Evolutionary conservation across 2,113 vertebrate genomes (phyloP).

Genomic region (Megaceryle torquata): DNA sequence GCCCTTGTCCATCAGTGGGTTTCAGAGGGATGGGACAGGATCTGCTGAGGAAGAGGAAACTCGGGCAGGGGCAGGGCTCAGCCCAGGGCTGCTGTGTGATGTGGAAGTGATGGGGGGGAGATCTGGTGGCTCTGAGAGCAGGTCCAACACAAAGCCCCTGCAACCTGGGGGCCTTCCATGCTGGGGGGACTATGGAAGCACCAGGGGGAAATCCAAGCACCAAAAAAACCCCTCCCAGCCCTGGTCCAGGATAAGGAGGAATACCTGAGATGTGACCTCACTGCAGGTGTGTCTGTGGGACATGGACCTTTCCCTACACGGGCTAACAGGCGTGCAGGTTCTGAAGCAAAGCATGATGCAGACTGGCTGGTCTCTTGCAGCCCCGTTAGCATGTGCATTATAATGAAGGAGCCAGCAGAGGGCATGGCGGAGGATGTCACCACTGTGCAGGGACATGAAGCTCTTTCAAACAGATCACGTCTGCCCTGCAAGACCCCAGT

Average conservation of each 20-base stretch:
- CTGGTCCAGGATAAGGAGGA: background rate
- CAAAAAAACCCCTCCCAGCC: background rate
- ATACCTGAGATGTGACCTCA: rapidly evolving
- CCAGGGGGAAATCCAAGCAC: background rate
- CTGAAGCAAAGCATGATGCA: rapidly evolving
- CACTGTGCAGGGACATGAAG: background rate
- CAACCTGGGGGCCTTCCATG: too few relatives aligned
- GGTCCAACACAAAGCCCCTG: background rate
- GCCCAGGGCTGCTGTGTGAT: background rate
- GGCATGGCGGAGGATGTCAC: background rate
- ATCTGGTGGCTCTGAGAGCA: background rate
- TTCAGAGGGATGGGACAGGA: rapidly evolving
- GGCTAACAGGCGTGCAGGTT: background rate
- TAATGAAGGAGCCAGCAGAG: background rate
- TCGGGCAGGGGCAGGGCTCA: background rate
- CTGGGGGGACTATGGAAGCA: rapidly evolving
- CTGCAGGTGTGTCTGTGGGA: rapidly evolving
- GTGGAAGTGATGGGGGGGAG: rapidly evolving
- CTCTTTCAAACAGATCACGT: background rate
- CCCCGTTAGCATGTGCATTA: background rate
- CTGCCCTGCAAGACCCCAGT: background rate
- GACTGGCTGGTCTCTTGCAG: background rate
- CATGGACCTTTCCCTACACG: rapidly evolving
- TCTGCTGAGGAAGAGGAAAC: background rate
- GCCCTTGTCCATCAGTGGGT: background rate